Evolutionary conservation across 2,888 invertebrate genomes (phyloP).

Genomic region (Nemotelus nigrinus): DNA sequence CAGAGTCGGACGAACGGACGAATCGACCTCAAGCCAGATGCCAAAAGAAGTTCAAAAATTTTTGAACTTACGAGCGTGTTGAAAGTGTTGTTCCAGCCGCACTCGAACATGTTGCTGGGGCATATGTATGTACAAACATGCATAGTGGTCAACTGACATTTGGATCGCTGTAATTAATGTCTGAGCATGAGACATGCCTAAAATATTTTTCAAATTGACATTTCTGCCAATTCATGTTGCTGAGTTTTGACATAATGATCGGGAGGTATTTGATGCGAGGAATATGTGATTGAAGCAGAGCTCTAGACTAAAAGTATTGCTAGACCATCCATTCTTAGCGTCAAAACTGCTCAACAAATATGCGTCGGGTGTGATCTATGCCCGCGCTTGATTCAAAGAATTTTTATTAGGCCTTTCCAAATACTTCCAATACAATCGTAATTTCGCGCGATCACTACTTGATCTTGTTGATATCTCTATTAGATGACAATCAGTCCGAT

Average conservation of each 20-base stretch:
- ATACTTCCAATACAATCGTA: slow-evolving; percentile 38
- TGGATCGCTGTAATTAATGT: slow-evolving; percentile 5
- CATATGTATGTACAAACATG: neutral
- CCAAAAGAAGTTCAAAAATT: slow-evolving; percentile 9
- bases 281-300: neutral
- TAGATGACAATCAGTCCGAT: slow-evolving; percentile 35
- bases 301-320: no score
- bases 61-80: neutral
- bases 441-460: slow-evolving; percentile 42
- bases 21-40: slow-evolving; percentile 36
- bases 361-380: slow-evolving; percentile 6
- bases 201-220: slow-evolving; percentile 43
- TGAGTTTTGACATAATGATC: slow-evolving; percentile 47
- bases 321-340: no score
- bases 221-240: slow-evolving; percentile 45
- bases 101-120: neutral
- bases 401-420: slow-evolving; percentile 40
- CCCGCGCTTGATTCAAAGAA: slow-evolving; percentile 27
- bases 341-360: neutral
- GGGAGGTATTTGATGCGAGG: slow-evolving; percentile 32
- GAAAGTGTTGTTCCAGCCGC: neutral
- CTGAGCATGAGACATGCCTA: slow-evolving; percentile 19
- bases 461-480: slow-evolving; percentile 40
- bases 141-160: neutral
- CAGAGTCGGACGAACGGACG: neutral